phyloP scores from a whole-genome alignment of 2,888 invertebrate genomes.

The Hirudinaria manillensis region DNA sequence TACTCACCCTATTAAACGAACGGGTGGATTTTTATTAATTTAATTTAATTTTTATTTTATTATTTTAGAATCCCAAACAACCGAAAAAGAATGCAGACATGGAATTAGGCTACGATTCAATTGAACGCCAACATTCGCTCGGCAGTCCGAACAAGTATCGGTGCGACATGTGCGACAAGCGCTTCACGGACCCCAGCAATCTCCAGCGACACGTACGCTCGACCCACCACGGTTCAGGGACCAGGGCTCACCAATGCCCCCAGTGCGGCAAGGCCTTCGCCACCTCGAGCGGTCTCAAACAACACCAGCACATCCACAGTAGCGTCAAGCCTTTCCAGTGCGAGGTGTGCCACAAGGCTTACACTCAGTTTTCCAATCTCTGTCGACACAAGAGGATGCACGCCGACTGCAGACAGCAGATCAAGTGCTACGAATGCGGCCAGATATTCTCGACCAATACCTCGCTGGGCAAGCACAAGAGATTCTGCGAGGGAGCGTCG shows the following conservation, averaged over 20 bases:
- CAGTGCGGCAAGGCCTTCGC: slow-evolving; percentile 98
- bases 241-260: slow-evolving; percentile 82
- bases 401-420: slow-evolving; percentile 81
- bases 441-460: slow-evolving; percentile 86
- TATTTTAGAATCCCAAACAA: too few relatives aligned
- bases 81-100: too few relatives aligned
- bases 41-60: too few relatives aligned
- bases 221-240: slow-evolving; percentile 62
- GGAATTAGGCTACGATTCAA: too few relatives aligned
- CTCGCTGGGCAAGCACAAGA: slow-evolving; percentile 86
- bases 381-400: slow-evolving; percentile 99
- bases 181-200: slow-evolving; percentile 89
- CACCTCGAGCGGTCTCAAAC: slow-evolving; percentile 93
- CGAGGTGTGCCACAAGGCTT: slow-evolving; percentile 75
- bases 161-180: slow-evolving; percentile 42
- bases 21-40: too few relatives aligned
- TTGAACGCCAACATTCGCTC: too few relatives aligned
- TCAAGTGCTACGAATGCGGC: slow-evolving; percentile 88
- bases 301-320: slow-evolving; percentile 97
- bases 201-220: slow-evolving; percentile 91
- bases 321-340: slow-evolving; percentile 92
- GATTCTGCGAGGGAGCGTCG: slow-evolving; percentile 77
- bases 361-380: slow-evolving; percentile 97
- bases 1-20: too few relatives aligned
- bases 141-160: too few relatives aligned